These are phyloP conservation scores for Ypsolopha scabrella DNA, from an alignment of 2,888 invertebrate genomes.

Conservation along the genomic window DNA sequence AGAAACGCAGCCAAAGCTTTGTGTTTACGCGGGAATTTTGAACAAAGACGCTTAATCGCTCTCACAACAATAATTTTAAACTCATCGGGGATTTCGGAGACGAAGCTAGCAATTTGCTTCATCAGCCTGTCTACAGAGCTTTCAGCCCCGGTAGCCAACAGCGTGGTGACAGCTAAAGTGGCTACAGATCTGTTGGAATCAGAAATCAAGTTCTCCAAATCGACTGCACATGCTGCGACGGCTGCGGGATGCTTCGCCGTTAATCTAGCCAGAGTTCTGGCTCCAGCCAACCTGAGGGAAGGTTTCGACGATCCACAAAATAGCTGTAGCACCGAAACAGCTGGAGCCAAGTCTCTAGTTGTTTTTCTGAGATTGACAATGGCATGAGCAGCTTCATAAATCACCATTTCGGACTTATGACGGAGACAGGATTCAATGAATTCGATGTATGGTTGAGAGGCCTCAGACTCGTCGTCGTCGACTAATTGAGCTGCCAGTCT, in stretches of 20 bases:
- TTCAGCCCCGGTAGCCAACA: conserved; percentile 98
- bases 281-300: conserved; percentile 94
- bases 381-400: conserved; percentile 98
- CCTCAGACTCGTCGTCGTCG: conserved; percentile 84
- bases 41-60: conserved; percentile 87
- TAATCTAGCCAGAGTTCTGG: conserved; percentile 94
- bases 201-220: conserved; percentile 97
- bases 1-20: conserved; percentile 95
- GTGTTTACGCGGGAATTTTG: conserved; percentile 98
- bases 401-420: conserved; percentile 99
- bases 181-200: conserved; percentile 98
- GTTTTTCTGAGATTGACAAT: conserved; percentile 92
- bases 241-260: conserved; percentile 97
- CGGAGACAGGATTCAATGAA: conserved; percentile 95
- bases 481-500: conserved; percentile 94
- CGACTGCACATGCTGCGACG: conserved; percentile 97
- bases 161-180: conserved; percentile 97
- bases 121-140: conserved; percentile 98
- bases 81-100: conserved; percentile 99
- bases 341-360: conserved; percentile 89
- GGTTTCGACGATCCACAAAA: conserved; percentile 99
- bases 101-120: conserved; percentile 99
- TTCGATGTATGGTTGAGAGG: conserved; percentile 83
- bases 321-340: conserved; percentile 96
- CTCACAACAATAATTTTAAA: conserved; percentile 99